Evolutionary conservation across 2,888 invertebrate genomes (phyloP).

Genomic region (Maniola hyperantus): DNA sequence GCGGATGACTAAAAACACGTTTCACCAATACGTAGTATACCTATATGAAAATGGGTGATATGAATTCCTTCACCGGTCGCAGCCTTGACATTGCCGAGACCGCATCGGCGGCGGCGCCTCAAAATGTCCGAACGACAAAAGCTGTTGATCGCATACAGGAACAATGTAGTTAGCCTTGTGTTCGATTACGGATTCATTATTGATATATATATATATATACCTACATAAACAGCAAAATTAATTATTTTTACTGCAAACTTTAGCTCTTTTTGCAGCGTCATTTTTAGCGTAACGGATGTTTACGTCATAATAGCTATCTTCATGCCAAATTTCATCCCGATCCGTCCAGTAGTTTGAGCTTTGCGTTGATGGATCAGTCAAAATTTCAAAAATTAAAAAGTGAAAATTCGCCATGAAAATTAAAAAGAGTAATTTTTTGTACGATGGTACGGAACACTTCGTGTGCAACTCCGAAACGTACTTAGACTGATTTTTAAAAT

Average conservation of each 20-base stretch:
- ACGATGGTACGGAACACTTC: too few relatives aligned
- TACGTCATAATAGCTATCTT: too few relatives aligned
- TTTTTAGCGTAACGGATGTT: constrained; percentile 23
- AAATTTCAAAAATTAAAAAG: too few relatives aligned
- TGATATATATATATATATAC: constrained; percentile 17
- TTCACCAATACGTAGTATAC: background rate
- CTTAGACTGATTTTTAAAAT: too few relatives aligned
- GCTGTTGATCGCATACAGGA: constrained; percentile 66
- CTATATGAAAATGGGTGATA: constrained; percentile 2
- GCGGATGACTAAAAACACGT: background rate
- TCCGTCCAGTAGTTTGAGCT: too few relatives aligned
- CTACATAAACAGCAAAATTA: constrained; percentile 28
- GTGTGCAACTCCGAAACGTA: too few relatives aligned
- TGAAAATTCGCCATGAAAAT: too few relatives aligned
- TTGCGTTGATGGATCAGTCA: too few relatives aligned
- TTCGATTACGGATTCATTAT: constrained; percentile 49
- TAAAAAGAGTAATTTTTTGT: too few relatives aligned
- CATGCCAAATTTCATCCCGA: too few relatives aligned
- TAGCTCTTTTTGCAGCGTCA: constrained; percentile 17
- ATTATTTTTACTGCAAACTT: constrained; percentile 29
- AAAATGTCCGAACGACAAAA: constrained; percentile 69
- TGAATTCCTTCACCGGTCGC: constrained; percentile 50
- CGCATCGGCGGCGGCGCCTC: too few relatives aligned
- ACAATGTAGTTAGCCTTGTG: constrained; percentile 75
- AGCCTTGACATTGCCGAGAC: constrained; percentile 71